Percentiles rank a stretch among this genome's conserved stretches.
Conservation (phyloP, 2,888 invertebrate genomes). For the Pollenia amentaria region DNA sequence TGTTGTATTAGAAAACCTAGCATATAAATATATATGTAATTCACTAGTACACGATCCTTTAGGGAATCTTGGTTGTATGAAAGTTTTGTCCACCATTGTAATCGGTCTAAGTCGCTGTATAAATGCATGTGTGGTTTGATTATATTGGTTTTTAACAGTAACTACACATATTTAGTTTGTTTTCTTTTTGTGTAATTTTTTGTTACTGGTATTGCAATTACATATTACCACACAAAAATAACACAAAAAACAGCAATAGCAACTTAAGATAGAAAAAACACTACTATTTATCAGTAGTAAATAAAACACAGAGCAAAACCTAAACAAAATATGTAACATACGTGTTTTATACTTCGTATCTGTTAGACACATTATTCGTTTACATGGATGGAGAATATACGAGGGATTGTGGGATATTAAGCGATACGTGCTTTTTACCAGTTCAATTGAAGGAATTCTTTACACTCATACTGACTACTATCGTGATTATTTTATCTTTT, state of each 20-base stretch:
- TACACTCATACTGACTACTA: background rate
- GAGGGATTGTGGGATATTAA: constrained; percentile 10
- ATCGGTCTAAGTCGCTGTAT: background rate
- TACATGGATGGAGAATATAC: background rate
- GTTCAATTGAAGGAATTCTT: background rate
- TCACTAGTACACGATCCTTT: background rate
- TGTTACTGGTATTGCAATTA: constrained; percentile 68
- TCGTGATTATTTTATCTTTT: constrained; percentile 20
- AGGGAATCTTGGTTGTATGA: background rate
- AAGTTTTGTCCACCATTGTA: constrained; percentile 4
- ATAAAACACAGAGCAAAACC: constrained; percentile 31
- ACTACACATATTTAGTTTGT: constrained; percentile 26
- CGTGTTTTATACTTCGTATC: constrained; percentile 31
- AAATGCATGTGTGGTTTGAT: constrained; percentile 38
- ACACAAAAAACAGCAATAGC: constrained; percentile 33
- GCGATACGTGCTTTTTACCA: background rate
- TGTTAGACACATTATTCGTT: constrained; percentile 10
- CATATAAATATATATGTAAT: too few relatives aligned
- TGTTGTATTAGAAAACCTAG: too few relatives aligned
- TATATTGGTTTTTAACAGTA: constrained; percentile 61
- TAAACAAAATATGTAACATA: constrained; percentile 32
- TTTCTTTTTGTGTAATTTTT: background rate
- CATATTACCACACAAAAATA: constrained; percentile 63
- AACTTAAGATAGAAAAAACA: constrained; percentile 16
- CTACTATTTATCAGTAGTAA: constrained; percentile 39